Base-by-base conservation (phyloP, 2,797 vertebrate genomes). In the Schizopygopsis malacanthus region DNA sequence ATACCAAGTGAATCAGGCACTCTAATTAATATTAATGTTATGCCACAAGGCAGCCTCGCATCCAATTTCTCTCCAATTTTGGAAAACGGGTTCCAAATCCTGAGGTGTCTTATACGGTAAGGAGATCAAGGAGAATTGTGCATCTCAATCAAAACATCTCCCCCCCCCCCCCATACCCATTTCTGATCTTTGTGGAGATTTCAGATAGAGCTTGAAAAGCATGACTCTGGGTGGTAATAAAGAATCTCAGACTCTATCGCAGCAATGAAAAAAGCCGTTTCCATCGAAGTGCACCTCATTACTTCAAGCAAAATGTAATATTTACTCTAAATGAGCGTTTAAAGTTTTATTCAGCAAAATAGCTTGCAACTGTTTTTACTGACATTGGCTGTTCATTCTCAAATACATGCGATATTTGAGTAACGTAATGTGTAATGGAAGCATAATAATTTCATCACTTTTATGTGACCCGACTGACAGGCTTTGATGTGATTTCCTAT, bases 1-100 rank as follows among this genome's bases (percentile, higher is more conserved):
- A 94, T 94, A 91, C 88, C 89, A 92, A 93, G 92, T 90, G 91
- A 94, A 90, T 83, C 71, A 82, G 89, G 86, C 87, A 50, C 71
- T 75, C 81, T 59, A 71, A 91, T 94, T 94, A 93, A 94, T 95
- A 94, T 94, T 94, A 93, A 94, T 94, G 90, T 87, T 81, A 92
- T 89, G 90, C 92, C 92, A 92, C 90, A 91, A 91, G 87, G 91
- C 79, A 89, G 89, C 91, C 92, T 92, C 92, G 89, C 92, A 90
- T 92, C 84, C 87, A 90, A 91, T 92, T 93, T 92, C 90, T 87
- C 88, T 89, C 87, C 91, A 89, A 86, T 92, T 93, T 92, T 92
- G 90, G 90, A 87, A 45, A 87, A 89, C 82, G 87, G 82, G 16
- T 88, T 86, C 90, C 87, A 91, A 93, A 90, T 89, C 89, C 84